phyloP scores from a whole-genome alignment of 2,888 invertebrate species.

The Trachelus troglodyta region DNA sequence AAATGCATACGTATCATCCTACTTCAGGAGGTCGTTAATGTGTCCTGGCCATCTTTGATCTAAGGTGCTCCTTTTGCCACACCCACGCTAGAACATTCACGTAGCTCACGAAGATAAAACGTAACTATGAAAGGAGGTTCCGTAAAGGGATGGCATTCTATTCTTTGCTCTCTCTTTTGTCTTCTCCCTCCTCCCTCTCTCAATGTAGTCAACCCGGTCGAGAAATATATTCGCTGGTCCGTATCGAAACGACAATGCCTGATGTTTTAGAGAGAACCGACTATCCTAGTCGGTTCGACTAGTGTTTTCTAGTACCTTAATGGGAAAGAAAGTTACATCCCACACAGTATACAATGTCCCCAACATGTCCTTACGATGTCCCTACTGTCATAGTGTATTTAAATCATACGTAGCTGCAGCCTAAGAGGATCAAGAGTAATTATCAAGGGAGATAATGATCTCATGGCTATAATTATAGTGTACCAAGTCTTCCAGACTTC shows the following conservation, averaged over 20 bases:
- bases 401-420: background rate
- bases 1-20: background rate
- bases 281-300: background rate
- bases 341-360: background rate
- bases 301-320: background rate
- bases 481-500: background rate
- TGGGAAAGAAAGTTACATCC: background rate
- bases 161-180: conserved; percentile 10
- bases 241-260: background rate
- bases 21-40: conserved; percentile 8
- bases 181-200: background rate
- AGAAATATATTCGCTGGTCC: background rate
- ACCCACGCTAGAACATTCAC: conserved; percentile 53
- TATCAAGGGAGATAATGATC: conserved; percentile 26
- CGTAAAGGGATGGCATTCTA: conserved; percentile 15
- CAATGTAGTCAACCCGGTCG: conserved; percentile 20
- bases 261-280: background rate
- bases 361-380: background rate
- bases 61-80: conserved; percentile 48
- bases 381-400: background rate
- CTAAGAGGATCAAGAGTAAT: conserved; percentile 45
- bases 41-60: conserved; percentile 39
- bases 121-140: conserved; percentile 16
- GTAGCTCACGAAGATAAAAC: conserved; percentile 34
- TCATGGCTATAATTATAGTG: background rate